These are phyloP conservation scores for Adoxophyes honmai DNA, from an alignment of 1,140 invertebrate species.

Conservation along the genomic window DNA sequence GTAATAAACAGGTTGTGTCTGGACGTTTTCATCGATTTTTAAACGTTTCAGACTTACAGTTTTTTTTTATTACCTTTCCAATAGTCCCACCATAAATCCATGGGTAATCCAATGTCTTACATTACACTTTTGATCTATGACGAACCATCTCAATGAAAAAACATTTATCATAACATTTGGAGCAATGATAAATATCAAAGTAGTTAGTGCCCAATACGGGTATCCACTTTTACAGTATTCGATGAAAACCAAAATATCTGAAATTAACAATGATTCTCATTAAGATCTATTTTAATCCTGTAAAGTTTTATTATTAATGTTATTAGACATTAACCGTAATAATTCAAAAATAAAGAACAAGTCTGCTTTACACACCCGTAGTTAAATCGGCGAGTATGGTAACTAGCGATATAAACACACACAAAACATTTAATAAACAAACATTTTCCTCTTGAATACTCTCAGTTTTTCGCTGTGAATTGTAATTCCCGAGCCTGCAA, in stretches of 20 bases:
- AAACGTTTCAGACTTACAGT: not conserved
- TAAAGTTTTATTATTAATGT: too few species aligned
- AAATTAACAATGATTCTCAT: conserved; percentile 25
- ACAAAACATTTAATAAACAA: conserved; percentile 65
- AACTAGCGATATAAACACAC: conserved; percentile 69
- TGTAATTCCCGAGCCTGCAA: conserved; percentile 52
- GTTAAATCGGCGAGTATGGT: conserved; percentile 68
- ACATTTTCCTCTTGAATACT: conserved; percentile 61
- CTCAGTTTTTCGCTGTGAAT: conserved; percentile 43
- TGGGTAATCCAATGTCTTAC: conserved; percentile 62
- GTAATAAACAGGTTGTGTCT: too few species aligned
- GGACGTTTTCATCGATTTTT: conserved; percentile 5
- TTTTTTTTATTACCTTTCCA: conserved; percentile 51
- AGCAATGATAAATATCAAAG: conserved; percentile 54
- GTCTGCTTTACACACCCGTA: conserved; percentile 44
- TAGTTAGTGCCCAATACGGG: conserved; percentile 56
- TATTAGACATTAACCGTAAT: conserved; percentile 2
- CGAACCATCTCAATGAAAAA: conserved; percentile 66
- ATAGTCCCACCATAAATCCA: conserved; percentile 54
- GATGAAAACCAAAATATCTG: conserved; percentile 66
- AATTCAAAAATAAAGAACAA: conserved; percentile 11
- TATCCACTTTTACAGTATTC: conserved; percentile 66
- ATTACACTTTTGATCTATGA: conserved; percentile 50
- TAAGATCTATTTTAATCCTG: too few species aligned
- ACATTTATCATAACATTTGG: conserved; percentile 65